These are phyloP conservation scores for Melanerpes formicivorus DNA, from an alignment of 2,113 vertebrate species.

Conservation along the genomic window DNA sequence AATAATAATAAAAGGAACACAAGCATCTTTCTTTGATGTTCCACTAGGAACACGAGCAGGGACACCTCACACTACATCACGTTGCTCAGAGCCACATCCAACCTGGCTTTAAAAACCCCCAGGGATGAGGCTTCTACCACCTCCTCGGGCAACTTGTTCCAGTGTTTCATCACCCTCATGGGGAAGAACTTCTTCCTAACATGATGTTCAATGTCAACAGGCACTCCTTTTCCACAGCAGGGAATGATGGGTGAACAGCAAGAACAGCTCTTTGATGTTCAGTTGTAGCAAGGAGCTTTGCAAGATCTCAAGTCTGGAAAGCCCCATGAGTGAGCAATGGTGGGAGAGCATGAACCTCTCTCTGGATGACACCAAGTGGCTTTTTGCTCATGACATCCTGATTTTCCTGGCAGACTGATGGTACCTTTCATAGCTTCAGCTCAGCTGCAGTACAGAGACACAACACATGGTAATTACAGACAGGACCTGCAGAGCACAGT, in stretches of 20 bases:
- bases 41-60: background rate
- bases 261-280: background rate
- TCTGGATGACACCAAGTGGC: background rate
- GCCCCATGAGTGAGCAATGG: background rate
- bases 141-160: too few species aligned
- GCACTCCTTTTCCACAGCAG: background rate
- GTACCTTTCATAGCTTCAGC: background rate
- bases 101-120: too few species aligned
- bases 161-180: too few species aligned
- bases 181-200: too few species aligned
- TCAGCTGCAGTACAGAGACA: background rate
- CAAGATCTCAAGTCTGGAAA: background rate
- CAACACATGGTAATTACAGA: background rate
- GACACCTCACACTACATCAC: too few species aligned
- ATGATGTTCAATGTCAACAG: background rate
- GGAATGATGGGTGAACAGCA: background rate
- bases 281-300: background rate
- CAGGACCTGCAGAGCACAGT: background rate
- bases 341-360: background rate
- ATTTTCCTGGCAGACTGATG: background rate
- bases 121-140: too few species aligned
- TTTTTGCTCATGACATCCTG: background rate
- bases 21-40: background rate
- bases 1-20: background rate
- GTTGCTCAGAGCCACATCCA: too few species aligned